phyloP scores from a whole-genome alignment of 2,797 vertebrate genomes.

The Phalanger gymnotis region DNA sequence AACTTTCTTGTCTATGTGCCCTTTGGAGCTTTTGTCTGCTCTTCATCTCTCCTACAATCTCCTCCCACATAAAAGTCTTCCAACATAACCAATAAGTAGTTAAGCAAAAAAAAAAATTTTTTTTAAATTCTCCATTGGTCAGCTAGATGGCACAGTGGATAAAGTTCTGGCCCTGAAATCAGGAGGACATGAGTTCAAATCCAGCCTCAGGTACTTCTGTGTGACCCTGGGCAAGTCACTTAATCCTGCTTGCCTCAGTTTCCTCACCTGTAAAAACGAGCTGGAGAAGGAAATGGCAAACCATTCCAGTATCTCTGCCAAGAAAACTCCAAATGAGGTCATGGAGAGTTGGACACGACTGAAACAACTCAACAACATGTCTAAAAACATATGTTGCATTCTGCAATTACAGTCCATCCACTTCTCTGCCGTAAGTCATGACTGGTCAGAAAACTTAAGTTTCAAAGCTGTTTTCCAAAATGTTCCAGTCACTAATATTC shows the following conservation, averaged over 20 bases:
- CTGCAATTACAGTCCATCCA: not conserved
- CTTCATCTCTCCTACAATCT: no score
- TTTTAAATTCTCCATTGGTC: no score
- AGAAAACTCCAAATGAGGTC: not conserved
- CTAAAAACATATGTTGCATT: not conserved
- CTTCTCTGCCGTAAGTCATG: not conserved
- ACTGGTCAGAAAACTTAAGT: not conserved
- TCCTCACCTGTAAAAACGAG: not conserved
- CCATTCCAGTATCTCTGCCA: not conserved
- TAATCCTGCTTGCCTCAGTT: not conserved
- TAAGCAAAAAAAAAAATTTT: no score
- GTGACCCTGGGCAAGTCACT: not conserved
- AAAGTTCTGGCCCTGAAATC: no score
- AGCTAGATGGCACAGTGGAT: no score
- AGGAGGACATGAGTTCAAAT: not conserved
- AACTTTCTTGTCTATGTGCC: no score
- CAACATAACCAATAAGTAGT: no score
- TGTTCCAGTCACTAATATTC: not conserved
- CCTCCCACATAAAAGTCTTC: no score
- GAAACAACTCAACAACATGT: not conserved
- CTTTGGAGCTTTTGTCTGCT: no score
- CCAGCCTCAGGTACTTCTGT: not conserved
- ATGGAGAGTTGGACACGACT: not conserved
- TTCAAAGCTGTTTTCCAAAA: not conserved
- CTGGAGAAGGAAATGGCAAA: not conserved